phyloP scores from a whole-genome alignment of 2,888 invertebrate species.

The Drosophila colorata region DNA sequence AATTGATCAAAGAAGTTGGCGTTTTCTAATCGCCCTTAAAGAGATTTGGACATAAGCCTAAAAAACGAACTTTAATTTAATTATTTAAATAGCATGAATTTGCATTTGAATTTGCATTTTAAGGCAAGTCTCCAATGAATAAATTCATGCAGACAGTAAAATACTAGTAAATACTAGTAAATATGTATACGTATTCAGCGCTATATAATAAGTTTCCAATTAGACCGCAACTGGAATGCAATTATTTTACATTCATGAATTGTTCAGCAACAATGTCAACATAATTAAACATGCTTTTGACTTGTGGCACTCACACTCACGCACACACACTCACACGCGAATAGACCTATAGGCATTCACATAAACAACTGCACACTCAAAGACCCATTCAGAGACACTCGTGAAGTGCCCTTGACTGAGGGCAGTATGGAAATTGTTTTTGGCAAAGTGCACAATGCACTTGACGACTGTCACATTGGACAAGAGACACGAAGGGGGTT shows the following conservation, averaged over 20 bases:
- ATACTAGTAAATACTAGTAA: neutral
- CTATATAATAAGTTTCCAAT: conserved; percentile 30
- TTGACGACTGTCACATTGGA: conserved; percentile 72
- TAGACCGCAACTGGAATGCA: conserved; percentile 42
- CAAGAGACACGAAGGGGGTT: conserved; percentile 33
- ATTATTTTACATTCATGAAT: conserved; percentile 51
- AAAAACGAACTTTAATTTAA: neutral
- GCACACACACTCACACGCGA: conserved; percentile 12
- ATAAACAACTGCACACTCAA: conserved; percentile 29
- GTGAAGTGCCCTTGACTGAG: conserved; percentile 72
- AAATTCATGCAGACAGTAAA: neutral
- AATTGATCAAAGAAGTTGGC: too few species aligned
- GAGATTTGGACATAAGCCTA: too few species aligned
- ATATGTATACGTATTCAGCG: neutral
- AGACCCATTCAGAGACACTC: conserved; percentile 57
- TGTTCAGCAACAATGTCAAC: conserved; percentile 52
- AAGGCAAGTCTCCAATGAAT: neutral
- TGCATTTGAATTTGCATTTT: too few species aligned
- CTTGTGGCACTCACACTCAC: conserved; percentile 42
- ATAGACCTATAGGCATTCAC: conserved; percentile 24
- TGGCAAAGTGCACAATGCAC: conserved; percentile 80
- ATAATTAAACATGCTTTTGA: conserved; percentile 72
- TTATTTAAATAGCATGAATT: neutral
- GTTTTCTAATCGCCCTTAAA: too few species aligned
- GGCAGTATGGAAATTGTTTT: conserved; percentile 69